Percentiles rank a stretch among this genome's conserved stretches.
Evolutionary conservation across 2,113 vertebrate genomes (phyloP).

Genomic region (Scophthalmus maximus): DNA sequence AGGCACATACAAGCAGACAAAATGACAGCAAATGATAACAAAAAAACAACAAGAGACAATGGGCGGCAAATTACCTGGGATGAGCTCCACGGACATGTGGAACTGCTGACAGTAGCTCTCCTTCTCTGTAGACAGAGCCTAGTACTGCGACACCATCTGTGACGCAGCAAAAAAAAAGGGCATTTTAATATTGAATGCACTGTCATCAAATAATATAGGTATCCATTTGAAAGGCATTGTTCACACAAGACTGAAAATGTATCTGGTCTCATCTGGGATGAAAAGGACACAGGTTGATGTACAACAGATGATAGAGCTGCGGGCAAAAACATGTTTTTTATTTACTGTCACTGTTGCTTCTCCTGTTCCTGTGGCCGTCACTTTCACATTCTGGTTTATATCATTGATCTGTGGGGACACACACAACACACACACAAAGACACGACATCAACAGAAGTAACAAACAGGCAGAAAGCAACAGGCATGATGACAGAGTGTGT

Average conservation of each 20-base stretch:
- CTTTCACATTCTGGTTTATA: slow-evolving; percentile 78
- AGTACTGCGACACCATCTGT: slow-evolving; percentile 86
- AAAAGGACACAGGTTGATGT: neutral
- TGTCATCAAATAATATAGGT: neutral
- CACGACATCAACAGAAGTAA: slow-evolving; percentile 7
- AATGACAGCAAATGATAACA: neutral
- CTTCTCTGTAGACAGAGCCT: slow-evolving; percentile 76
- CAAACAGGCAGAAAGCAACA: too few relatives aligned
- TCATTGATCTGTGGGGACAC: slow-evolving; percentile 55
- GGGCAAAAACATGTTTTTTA: neutral
- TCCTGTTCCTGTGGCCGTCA: slow-evolving; percentile 83
- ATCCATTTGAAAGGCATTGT: neutral
- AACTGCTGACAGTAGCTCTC: slow-evolving; percentile 83
- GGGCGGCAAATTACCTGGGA: slow-evolving; percentile 52
- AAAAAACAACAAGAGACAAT: neutral
- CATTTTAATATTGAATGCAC: neutral
- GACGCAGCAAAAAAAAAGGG: neutral
- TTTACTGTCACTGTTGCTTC: slow-evolving; percentile 82
- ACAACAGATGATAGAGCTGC: neutral
- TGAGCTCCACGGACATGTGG: slow-evolving; percentile 75
- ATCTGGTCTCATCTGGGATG: neutral
- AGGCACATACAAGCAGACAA: neutral
- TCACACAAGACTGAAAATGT: neutral
- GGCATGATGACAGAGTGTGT: neutral
- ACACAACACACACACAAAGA: neutral